phyloP scores from a whole-genome alignment of 2,888 invertebrate genomes.

The Dryadula phaetusa region DNA sequence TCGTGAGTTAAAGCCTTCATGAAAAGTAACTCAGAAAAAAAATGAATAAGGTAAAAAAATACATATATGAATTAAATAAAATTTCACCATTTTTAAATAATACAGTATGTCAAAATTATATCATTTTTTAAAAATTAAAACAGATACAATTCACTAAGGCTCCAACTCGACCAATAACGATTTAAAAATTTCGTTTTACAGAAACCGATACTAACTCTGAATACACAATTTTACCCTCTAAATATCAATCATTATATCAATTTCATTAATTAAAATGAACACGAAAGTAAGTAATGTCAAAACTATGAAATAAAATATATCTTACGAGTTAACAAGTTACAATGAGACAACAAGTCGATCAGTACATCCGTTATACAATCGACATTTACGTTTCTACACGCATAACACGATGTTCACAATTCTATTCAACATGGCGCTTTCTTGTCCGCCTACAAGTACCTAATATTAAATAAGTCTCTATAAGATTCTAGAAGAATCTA shows the following conservation, averaged over 20 bases:
- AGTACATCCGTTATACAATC: slow-evolving; percentile 5
- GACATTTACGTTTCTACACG: slow-evolving; percentile 12
- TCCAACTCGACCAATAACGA: not conserved
- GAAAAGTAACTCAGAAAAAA: not conserved
- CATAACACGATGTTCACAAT: slow-evolving; percentile 4
- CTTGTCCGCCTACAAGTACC: not conserved
- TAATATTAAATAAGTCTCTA: slow-evolving; percentile 2
- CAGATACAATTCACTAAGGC: not conserved
- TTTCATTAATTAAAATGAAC: not conserved
- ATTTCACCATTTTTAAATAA: too few species aligned
- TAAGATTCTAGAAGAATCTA: not conserved
- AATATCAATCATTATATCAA: not conserved
- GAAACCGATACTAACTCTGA: not conserved
- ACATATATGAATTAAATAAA: too few species aligned
- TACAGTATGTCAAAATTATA: too few species aligned
- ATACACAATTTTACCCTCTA: slow-evolving; percentile 1
- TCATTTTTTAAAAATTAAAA: too few species aligned
- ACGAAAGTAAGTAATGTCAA: not conserved
- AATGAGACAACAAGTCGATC: slow-evolving; percentile 13
- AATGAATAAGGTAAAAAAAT: too few species aligned
- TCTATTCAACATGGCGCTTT: not conserved
- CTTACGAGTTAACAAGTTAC: not conserved
- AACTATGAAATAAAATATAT: not conserved
- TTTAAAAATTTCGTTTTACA: slow-evolving; percentile 2
- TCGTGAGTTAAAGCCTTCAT: not conserved